Conservation (phyloP, 2,113 vertebrate species). For the Malurus cyaneus region DNA sequence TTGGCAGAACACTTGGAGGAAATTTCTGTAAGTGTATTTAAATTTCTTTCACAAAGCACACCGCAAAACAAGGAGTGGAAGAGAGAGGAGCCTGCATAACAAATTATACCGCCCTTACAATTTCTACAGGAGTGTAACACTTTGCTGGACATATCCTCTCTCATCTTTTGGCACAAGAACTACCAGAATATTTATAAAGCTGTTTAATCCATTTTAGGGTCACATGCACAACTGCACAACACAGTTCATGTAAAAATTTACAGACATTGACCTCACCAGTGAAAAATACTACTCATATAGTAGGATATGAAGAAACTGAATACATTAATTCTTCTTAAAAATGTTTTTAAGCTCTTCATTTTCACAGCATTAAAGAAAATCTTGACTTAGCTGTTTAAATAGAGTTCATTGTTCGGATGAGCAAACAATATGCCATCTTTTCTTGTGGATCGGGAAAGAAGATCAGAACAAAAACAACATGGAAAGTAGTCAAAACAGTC, state of each 20-base stretch:
- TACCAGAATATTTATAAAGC: background rate
- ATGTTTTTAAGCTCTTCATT: background rate
- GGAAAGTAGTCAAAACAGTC: background rate
- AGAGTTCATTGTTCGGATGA: background rate
- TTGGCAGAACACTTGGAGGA: constrained; percentile 28
- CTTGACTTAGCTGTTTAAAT: background rate
- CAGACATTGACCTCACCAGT: background rate
- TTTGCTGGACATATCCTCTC: background rate
- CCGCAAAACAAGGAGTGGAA: background rate
- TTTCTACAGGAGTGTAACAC: background rate
- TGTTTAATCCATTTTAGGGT: background rate
- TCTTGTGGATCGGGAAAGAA: background rate
- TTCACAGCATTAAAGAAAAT: background rate
- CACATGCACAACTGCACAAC: background rate
- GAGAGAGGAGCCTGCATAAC: background rate
- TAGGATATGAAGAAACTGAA: background rate
- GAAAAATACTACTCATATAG: background rate
- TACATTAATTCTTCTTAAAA: background rate
- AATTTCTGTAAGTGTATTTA: constrained; percentile 1
- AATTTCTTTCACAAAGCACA: constrained; percentile 13
- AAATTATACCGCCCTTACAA: background rate
- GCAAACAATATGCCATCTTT: background rate
- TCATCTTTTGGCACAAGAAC: background rate
- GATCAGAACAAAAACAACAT: background rate
- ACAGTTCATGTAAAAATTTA: background rate